A percentile compares a stretch with the other conserved stretches of the same genome.
phyloP scores from a whole-genome alignment of 2,888 invertebrate species.

The Netelia fuscicornis region DNA sequence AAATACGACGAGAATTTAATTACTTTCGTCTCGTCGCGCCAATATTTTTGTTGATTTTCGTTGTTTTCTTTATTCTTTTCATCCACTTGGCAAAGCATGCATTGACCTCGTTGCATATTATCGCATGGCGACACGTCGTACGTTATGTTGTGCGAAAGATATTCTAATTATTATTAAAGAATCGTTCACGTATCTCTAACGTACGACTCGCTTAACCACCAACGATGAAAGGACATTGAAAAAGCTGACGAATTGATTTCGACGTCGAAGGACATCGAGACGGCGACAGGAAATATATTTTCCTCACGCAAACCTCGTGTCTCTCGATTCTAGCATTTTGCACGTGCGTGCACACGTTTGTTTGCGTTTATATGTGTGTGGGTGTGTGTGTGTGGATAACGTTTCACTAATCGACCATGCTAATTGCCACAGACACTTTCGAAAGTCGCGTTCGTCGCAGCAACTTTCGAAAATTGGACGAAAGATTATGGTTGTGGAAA shows the following conservation, averaged over 20 bases:
- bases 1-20: neutral
- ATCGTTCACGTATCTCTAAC: slow-evolving; percentile 1
- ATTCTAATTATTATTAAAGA: neutral
- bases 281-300: slow-evolving; percentile 10
- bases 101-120: neutral
- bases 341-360: too few relatives aligned
- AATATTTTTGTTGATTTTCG: neutral
- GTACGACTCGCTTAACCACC: neutral
- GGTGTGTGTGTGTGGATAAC: neutral
- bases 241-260: slow-evolving; percentile 2
- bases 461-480: slow-evolving; percentile 8
- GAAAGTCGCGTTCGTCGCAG: neutral
- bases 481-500: neutral
- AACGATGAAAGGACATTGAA: neutral
- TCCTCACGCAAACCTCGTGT: slow-evolving; percentile 3
- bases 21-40: neutral
- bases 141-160: neutral
- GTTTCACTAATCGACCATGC: neutral
- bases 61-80: neutral
- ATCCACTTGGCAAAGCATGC: neutral
- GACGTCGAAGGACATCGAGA: slow-evolving; percentile 18
- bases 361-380: too few relatives aligned
- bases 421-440: slow-evolving; percentile 1
- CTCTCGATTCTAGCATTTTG: neutral
- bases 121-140: neutral